Evolutionary conservation across 1,140 invertebrate genomes (phyloP).

Genomic region (Pseudachorutes palmiensis): DNA sequence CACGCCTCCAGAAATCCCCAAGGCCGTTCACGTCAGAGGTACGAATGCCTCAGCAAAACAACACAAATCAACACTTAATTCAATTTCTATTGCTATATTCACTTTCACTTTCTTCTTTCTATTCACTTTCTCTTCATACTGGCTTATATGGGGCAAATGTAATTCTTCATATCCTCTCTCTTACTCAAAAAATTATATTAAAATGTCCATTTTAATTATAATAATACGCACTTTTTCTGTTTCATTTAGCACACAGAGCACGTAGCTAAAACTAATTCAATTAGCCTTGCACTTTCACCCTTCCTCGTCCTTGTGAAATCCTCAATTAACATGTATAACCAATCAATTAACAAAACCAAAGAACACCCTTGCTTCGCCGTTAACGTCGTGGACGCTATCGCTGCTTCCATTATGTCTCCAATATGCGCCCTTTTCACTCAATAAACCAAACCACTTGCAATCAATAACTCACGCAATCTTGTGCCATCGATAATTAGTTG

Average conservation of each 20-base stretch:
- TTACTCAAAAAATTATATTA: background rate
- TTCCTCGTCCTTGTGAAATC: background rate
- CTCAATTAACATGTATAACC: background rate
- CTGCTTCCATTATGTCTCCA: background rate
- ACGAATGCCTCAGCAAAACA: conserved; percentile 43
- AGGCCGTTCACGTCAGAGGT: conserved; percentile 93
- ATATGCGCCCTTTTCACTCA: background rate
- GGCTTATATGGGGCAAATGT: conserved; percentile 12
- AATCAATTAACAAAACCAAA: background rate
- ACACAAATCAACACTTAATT: background rate
- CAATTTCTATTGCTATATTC: background rate
- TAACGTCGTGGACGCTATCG: background rate
- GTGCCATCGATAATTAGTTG: background rate
- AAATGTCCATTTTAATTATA: background rate
- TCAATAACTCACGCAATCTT: background rate
- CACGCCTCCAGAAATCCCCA: conserved; percentile 92
- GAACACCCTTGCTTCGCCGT: background rate
- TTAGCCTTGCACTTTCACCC: background rate
- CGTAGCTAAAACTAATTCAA: too few species aligned
- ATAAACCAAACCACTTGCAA: background rate
- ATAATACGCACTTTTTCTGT: background rate
- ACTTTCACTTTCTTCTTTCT: background rate
- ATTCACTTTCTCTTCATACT: background rate
- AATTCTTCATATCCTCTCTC: background rate
- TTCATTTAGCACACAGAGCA: background rate